A percentile compares a stretch with the other conserved stretches of the same genome.
Conservation (phyloP, 2,797 vertebrate species). For the Diglossa cyanea region DNA sequence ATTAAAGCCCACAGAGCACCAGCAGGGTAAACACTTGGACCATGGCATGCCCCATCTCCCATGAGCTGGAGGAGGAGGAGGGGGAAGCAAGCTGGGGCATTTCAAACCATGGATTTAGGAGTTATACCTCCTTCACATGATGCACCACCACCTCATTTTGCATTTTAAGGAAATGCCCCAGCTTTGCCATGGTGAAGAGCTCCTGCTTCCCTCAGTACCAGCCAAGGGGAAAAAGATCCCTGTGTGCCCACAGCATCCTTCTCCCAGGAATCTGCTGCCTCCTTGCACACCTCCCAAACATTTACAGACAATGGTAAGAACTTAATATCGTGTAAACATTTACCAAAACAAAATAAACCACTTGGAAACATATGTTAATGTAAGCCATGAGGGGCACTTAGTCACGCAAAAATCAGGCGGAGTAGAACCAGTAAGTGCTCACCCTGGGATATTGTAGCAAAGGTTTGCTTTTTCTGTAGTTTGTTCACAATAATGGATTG, state of each 20-base stretch:
- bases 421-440: neutral
- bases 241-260: neutral
- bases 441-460: neutral
- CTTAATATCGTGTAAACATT: neutral
- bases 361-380: neutral
- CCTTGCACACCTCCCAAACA: neutral
- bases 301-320: neutral
- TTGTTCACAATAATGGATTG: neutral
- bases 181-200: neutral
- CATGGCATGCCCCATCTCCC: rapidly evolving
- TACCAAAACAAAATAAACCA: neutral
- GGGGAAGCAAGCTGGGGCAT: neutral
- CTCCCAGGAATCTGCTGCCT: neutral
- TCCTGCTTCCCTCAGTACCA: neutral
- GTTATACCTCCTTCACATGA: neutral
- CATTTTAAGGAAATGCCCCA: neutral
- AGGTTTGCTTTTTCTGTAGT: neutral
- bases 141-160: neutral
- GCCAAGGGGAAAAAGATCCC: neutral
- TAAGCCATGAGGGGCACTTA: neutral
- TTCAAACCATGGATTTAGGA: neutral
- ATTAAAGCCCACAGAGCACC: constrained; percentile 56
- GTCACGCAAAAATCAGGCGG: neutral
- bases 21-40: neutral
- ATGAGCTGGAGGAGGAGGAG: neutral